Percentiles rank a stretch among this genome's conserved stretches.
Evolutionary conservation across 30 jellyfish, hydroid and myxozoan species (phyloP).

Genomic region (Aurelia coerulea): DNA sequence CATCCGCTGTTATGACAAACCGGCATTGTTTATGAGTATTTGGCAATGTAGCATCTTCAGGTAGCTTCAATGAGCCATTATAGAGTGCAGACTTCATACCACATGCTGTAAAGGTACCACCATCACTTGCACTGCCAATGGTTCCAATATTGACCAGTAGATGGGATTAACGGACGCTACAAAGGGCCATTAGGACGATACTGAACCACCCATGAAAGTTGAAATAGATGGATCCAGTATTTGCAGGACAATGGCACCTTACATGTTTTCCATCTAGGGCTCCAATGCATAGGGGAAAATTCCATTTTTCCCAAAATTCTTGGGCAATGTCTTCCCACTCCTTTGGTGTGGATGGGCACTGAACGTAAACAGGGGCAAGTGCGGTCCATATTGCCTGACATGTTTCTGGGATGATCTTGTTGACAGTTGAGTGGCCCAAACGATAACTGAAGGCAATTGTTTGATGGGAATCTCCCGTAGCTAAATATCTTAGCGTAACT

Average conservation of each 20-base stretch:
- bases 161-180: conserved; percentile 59
- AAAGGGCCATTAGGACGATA: conserved; percentile 52
- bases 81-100: conserved; percentile 30
- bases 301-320: conserved; percentile 55
- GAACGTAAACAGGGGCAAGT: conserved; percentile 20
- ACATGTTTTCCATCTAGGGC: conserved; percentile 58
- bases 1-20: conserved; percentile 32
- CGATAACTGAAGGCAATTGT: no score
- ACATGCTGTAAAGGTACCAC: conserved; percentile 23
- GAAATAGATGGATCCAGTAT: conserved; percentile 40
- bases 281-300: conserved; percentile 51
- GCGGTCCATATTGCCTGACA: conserved; percentile 47
- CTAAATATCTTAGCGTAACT: conserved; percentile 45
- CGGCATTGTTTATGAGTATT: conserved; percentile 42
- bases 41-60: conserved; percentile 40
- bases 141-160: conserved; percentile 54
- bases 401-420: conserved; percentile 48
- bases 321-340: conserved; percentile 52
- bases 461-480: conserved; percentile 52
- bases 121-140: background rate
- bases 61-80: conserved; percentile 7
- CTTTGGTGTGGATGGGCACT: conserved; percentile 2
- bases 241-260: conserved; percentile 55
- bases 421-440: conserved; percentile 16
- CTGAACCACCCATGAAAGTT: conserved; percentile 63